Evolutionary conservation across 2,888 invertebrate species (phyloP), one percentile per base, ranked within the genome.

Genomic region (Laothoe populi): DNA sequence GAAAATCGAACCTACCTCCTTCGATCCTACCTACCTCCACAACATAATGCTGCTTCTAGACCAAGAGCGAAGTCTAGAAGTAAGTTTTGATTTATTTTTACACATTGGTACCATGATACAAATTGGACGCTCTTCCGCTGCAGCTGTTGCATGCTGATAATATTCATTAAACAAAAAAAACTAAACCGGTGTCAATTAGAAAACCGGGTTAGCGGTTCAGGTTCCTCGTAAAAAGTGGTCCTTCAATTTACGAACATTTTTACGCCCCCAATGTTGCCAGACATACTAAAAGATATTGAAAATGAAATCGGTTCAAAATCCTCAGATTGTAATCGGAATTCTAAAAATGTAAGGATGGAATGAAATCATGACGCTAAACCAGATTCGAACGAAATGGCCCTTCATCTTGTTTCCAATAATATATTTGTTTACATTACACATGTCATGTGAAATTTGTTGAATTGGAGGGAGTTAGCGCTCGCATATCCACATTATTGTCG

Each of bases 341-440:
- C 77, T 78, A 81, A 83, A 87, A 84, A 80, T 75, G 79, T 78
- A 82, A 82, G 82, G 79, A 81, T 81, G 78, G 76, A 77, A 79
- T 78, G 72, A 72, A 75, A 84, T 81, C 82, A 79, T 71, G 70
- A 68, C 70, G 73, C 81, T 87, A 87, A 88, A 73, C 57, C 57
- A 61, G 46, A 53, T 53, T 40, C 24, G 23, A 67, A 59, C 66
- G 65, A 78, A 70, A 66, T 74, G 82, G 84, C 87, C 87, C 87
- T 86, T 83, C 83, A 73, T 74, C 77, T 77, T 66, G 67, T 63
- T 64, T 70, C 75, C 74, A 77, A 81, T 82, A 83, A 84, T 86
- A 84, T 79, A 72, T 83, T 83, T 87, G 84, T 88, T 85, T 86
- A 84, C 78, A 75, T 81, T 80, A 79, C 76, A 72, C 72, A 72